A percentile compares a stretch with the other conserved stretches of the same genome.
Conservation (phyloP, 2,888 invertebrate genomes). For the Brachyptera putata region DNA sequence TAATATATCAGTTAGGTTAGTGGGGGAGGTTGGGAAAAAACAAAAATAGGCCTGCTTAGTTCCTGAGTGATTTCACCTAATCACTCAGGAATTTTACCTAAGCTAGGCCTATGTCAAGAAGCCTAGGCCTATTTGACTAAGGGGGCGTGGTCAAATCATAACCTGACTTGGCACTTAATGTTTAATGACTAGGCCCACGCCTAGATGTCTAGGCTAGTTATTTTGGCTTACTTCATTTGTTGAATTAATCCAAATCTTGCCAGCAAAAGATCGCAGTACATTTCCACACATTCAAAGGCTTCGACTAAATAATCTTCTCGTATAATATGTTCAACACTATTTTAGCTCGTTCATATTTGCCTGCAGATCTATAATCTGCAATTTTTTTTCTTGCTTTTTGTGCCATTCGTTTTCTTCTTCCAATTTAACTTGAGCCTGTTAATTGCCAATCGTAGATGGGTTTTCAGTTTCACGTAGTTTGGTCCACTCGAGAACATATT, state of each 20-base stretch:
- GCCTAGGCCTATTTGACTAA: too few species aligned
- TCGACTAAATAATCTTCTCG: constrained; percentile 98
- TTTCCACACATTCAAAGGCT: constrained; percentile 98
- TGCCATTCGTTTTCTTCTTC: constrained; percentile 97
- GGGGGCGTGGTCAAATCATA: too few species aligned
- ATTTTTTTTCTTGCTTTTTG: constrained; percentile 96
- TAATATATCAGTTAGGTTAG: too few species aligned
- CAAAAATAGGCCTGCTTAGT: too few species aligned
- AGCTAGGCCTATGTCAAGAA: too few species aligned
- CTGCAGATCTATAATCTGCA: constrained; percentile 86
- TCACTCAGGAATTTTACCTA: too few species aligned
- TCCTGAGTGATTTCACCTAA: too few species aligned
- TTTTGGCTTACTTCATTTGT: constrained; percentile 87
- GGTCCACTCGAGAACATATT: constrained; percentile 87
- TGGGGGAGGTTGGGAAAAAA: too few species aligned
- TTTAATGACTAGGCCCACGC: too few species aligned
- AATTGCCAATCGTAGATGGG: constrained; percentile 86
- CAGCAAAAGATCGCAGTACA: constrained; percentile 96
- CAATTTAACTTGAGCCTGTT: constrained; percentile 92
- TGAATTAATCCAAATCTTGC: constrained; percentile 95
- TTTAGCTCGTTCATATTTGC: constrained; percentile 84
- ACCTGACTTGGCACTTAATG: too few species aligned
- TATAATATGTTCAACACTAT: constrained; percentile 98
- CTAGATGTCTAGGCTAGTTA: too few species aligned
- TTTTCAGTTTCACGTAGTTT: constrained; percentile 94